A percentile compares a stretch with the other conserved stretches of the same genome.
phyloP scores from a whole-genome alignment of 2,888 invertebrate genomes.

The Lepidochitona cinerea region DNA sequence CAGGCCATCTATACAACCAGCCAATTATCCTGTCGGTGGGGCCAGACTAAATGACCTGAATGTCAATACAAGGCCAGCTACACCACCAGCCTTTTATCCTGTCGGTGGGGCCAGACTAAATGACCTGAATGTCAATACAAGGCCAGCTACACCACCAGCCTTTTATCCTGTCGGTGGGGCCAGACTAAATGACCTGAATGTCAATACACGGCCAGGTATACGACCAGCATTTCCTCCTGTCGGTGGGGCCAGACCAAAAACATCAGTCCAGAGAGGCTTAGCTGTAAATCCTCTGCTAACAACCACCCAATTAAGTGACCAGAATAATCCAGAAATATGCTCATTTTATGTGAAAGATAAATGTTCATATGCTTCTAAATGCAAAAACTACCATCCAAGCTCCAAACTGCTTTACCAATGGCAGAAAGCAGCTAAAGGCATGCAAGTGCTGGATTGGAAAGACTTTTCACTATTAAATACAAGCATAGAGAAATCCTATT shows the following conservation, averaged over 20 bases:
- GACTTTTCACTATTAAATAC: slow-evolving; percentile 27
- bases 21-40: background rate
- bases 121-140: too few species aligned
- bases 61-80: too few species aligned
- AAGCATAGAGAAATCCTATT: slow-evolving; percentile 34
- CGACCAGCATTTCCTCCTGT: background rate
- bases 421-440: slow-evolving; percentile 24
- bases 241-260: background rate
- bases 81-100: background rate
- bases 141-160: too few species aligned
- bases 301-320: background rate
- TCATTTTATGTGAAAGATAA: slow-evolving; percentile 33
- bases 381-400: slow-evolving; percentile 30
- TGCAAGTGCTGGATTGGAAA: slow-evolving; percentile 24
- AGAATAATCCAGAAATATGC: slow-evolving; percentile 28
- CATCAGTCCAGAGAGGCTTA: background rate
- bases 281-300: background rate
- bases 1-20: too few species aligned
- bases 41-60: background rate
- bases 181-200: background rate
- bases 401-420: slow-evolving; percentile 39
- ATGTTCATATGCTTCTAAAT: slow-evolving; percentile 37
- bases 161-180: background rate
- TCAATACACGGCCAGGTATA: background rate
- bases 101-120: background rate